Base-by-base conservation (phyloP, 2,797 vertebrate genomes). In the Percopsis omiscomaycus region DNA sequence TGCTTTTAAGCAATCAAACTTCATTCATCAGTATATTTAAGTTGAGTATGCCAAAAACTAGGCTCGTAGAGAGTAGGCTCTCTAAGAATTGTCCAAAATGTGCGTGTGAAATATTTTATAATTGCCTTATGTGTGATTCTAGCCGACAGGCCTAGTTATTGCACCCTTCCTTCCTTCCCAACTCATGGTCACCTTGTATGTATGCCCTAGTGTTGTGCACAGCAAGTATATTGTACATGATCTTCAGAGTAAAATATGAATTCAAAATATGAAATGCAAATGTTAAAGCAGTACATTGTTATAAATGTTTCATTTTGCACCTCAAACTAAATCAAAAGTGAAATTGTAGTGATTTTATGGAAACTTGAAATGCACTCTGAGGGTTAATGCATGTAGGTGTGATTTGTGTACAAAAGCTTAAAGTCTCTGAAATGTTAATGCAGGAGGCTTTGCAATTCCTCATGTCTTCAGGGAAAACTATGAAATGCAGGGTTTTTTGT, bases 401-500 rank as follows among this genome's bases (percentile, higher is more conserved):
- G 45, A 30, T 72, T 65, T 74, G 75, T 74, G 83, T 73, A 73
- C 63, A 74, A 80, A 52, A 58, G 70, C 73, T 80, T 42, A 56
- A 76, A 77, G 77, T 82, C 71, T 83, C 70, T 63, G 80, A 81
- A 59, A 53, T 30, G 62, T 71, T 77, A 80, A 75, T 69, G 85
- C 85, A 83, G 91, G 90, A 91, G 92, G 84, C 91, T 90, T 92
- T 86, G 91, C 88, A 91, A 89, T 88, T 89, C 88, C 90, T 92
- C 75, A 72, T 72, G 90, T 93, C 89, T 95, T 96, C 94, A 96
- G 95, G 95, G 94, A 82, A 80, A 95, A 91, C 89, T 94, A 91
- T 92, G 93, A 94, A 90, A 89, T 94, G 91, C 91, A 92, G 89
- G 72, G 82, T 89, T 90, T 53, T 81, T 55, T 56, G 64, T 77